A percentile compares a stretch with the other conserved stretches of the same genome.
These are phyloP conservation scores for Suillia variegata DNA, from an alignment of 2,888 invertebrate genomes.

Conservation along the genomic window DNA sequence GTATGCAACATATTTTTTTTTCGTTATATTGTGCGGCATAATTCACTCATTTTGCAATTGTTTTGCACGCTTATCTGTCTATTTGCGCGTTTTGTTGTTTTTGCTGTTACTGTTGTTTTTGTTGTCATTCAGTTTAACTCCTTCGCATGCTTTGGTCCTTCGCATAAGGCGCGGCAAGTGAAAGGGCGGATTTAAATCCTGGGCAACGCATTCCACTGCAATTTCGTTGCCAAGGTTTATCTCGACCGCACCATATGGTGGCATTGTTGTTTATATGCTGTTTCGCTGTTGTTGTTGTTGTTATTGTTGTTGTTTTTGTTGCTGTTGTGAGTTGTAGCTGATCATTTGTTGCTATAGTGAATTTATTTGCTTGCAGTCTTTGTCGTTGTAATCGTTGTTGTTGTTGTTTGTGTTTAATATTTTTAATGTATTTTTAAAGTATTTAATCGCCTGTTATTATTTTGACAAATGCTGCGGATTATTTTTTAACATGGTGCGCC, in stretches of 20 bases:
- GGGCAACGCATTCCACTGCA: slow-evolving; percentile 35
- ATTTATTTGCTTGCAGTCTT: too few relatives aligned
- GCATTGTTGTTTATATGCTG: too few relatives aligned
- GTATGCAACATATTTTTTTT: slow-evolving; percentile 45
- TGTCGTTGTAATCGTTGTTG: too few relatives aligned
- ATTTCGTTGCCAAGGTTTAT: slow-evolving; percentile 5
- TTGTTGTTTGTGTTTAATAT: slow-evolving; percentile 13
- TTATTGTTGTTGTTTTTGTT: slow-evolving; percentile 20
- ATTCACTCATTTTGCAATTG: slow-evolving; percentile 25
- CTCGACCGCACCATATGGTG: not conserved
- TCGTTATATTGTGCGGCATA: slow-evolving; percentile 32
- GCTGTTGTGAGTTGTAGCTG: slow-evolving; percentile 30
- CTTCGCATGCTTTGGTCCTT: slow-evolving; percentile 17
- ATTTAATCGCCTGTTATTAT: slow-evolving; percentile 25
- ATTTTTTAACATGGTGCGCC: too few relatives aligned
- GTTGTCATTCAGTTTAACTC: slow-evolving; percentile 19
- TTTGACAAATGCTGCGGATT: too few relatives aligned
- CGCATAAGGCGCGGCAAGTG: not conserved
- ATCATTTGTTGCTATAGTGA: slow-evolving; percentile 31
- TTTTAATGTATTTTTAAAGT: slow-evolving; percentile 20
- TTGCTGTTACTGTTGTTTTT: slow-evolving; percentile 31
- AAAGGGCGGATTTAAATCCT: slow-evolving; percentile 36
- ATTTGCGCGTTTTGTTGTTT: slow-evolving; percentile 32
- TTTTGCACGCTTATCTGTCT: slow-evolving; percentile 42
- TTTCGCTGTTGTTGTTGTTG: slow-evolving; percentile 18